Evolutionary conservation across 2,888 invertebrate genomes (phyloP).

Genomic region (Sepiola atlantica): DNA sequence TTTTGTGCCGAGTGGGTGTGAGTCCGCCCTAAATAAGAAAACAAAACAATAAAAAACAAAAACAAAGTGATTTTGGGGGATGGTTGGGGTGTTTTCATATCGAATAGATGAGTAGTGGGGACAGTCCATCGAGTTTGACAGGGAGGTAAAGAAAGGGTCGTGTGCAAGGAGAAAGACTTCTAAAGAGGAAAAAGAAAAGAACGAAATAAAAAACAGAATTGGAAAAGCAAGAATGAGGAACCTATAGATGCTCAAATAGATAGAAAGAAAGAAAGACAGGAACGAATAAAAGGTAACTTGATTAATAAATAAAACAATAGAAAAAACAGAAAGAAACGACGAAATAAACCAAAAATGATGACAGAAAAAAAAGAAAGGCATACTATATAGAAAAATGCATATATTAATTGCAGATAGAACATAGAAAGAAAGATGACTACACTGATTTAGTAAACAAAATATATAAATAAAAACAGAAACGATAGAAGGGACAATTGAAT

Average conservation of each 20-base stretch:
- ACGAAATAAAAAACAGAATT: not conserved
- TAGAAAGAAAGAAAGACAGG: not conserved
- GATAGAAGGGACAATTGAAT: too few species aligned
- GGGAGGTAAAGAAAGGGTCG: not conserved
- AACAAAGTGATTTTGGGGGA: not conserved
- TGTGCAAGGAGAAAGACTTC: not conserved
- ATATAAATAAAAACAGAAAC: too few species aligned
- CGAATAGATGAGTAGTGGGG: not conserved
- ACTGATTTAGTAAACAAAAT: too few species aligned
- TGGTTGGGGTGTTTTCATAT: not conserved
- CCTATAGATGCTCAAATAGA: not conserved
- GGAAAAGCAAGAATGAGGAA: not conserved
- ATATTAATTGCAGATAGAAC: too few species aligned
- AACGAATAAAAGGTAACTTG: too few species aligned
- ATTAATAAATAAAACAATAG: too few species aligned
- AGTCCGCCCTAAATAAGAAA: not conserved
- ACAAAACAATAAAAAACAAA: too few species aligned
- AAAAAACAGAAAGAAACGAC: too few species aligned
- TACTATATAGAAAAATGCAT: too few species aligned
- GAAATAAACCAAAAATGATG: too few species aligned
- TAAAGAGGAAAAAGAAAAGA: not conserved
- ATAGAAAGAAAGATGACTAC: too few species aligned
- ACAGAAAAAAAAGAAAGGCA: too few species aligned
- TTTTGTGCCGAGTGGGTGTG: not conserved
- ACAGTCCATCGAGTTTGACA: not conserved